Evolutionary conservation across 1,140 invertebrate species (phyloP), one percentile per base, ranked within the genome.

Genomic region (Leptoteleia sp.): DNA sequence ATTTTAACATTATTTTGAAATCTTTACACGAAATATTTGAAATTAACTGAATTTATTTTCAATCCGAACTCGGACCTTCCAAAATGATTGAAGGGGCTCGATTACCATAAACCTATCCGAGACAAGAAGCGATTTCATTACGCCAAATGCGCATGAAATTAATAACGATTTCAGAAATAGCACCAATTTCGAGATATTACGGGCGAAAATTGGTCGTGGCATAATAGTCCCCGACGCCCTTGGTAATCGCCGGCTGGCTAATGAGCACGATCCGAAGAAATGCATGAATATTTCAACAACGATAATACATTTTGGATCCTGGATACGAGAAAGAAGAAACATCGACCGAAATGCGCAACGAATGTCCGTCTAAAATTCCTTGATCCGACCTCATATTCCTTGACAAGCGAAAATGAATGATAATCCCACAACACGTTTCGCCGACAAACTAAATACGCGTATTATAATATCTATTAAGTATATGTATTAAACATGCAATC

Each of bases 301-400:
- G 35, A 1, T 42, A 42, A 40, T 50, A n/a, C 12, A 19, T 42
- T 37, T 67, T 27, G 11, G 19, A 48, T 40, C 9, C 12, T 8
- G 15, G 27, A 67, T 19, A 35, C 12, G 42, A 25, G 12, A 61
- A 62, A 64, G 43, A 71, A 65, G 43, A 37, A 54, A 33, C 57
- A 80, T 79, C 65, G 77, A 76, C 43, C 61, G 50, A 80, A 80
- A 80, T 76, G 77, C 77, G 61, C 71, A 80, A 80, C 71, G 71
- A 16, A 29, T 55, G 76, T 40, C 59, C 16, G 71, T 72, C 71
- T 15, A 80, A 76, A 76, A 61, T 45, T n/a, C n/a, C n/a, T n/a
- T n/a, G n/a, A n/a, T n/a, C n/a, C n/a, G 77, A 47, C 71, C 71
- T 76, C 77, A 76, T 71, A 80, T 75, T 62, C 61, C 71, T 64